Evolutionary conservation across 2,888 invertebrate species (phyloP), one percentile per base, ranked within the genome.

Genomic region (Linnaemya vulpina): DNA sequence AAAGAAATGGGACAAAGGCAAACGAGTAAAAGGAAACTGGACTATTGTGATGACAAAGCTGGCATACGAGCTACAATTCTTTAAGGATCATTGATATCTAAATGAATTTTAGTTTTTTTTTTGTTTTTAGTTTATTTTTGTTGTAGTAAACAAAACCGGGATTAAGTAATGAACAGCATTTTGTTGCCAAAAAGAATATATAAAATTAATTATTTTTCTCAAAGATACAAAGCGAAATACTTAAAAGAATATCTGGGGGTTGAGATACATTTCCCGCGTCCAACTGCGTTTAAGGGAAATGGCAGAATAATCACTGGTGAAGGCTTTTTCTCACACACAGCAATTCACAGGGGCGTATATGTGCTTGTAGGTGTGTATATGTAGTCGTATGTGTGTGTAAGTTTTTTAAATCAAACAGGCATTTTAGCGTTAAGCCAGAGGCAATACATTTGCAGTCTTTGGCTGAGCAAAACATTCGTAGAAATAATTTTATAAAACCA

Each of bases 1-100:
- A 76, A 46, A 1, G 4, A 22, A 46, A 58, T 3, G 43, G n/a
- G 51, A n/a, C 43, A 43, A 20, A 35, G 43, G 43, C 55, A 46
- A 20, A 20, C 35, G n/a, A 51, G 35, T 25, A 46, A 76, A 55
- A 46, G 74, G 49, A 75, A 75, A 63, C 40, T 58, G 67, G 55
- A n/a, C 49, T 25, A 68, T 68, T 49, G 68, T 68, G 25, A 60
- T 60, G 65, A 67, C 35, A 49, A 73, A 46, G 20, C 25, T 58
- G 20, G 1, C 11, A 58, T 1, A n/a, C 35, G 49, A 49, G n/a
- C n/a, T n/a, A 49, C n/a, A 58, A 55, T 38, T 67, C 1, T 9
- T 46, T 58, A 46, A 43, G 58, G 17, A 67, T 67, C 55, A 55
- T 76, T 67, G 22, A 35, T 40, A 63, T 74, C 35, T 30, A 62